Percentiles rank a stretch among this genome's conserved stretches.
Evolutionary conservation across 2,113 vertebrate species (phyloP).

Genomic region (Myrmecophaga tridactyla): DNA sequence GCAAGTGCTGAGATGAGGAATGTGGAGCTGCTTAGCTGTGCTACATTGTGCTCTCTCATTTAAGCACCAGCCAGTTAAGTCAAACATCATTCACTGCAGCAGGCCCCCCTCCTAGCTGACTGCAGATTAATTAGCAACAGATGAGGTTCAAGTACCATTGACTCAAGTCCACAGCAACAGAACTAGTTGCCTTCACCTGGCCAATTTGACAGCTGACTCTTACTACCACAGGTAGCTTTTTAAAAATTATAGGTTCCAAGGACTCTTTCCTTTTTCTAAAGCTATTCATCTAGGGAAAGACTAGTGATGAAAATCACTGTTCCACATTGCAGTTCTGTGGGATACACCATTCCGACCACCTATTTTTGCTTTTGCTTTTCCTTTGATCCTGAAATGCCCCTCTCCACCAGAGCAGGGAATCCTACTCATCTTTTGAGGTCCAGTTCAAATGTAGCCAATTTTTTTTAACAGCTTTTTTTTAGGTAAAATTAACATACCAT

Average conservation of each 20-base stretch:
- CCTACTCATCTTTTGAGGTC: neutral
- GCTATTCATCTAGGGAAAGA: neutral
- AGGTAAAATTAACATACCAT: neutral
- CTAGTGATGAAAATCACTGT: neutral
- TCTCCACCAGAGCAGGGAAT: neutral
- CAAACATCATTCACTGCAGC: too few relatives aligned
- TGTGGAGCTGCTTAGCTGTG: too few relatives aligned
- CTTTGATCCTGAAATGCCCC: neutral
- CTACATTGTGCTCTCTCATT: too few relatives aligned
- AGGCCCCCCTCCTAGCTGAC: too few relatives aligned
- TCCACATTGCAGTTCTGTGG: neutral
- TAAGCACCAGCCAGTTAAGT: too few relatives aligned
- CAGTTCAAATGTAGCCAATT: neutral
- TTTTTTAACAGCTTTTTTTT: neutral
- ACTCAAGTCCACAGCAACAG: too few relatives aligned
- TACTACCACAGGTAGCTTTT: too few relatives aligned
- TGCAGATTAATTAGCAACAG: too few relatives aligned
- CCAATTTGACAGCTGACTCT: too few relatives aligned
- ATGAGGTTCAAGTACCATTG: too few relatives aligned
- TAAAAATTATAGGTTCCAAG: neutral
- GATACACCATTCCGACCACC: neutral
- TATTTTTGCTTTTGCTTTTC: neutral
- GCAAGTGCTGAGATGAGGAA: too few relatives aligned
- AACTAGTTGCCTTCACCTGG: too few relatives aligned
- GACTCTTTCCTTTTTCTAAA: neutral